These are phyloP conservation scores for Seison nebaliae DNA, from an alignment of 1,140 invertebrate species.

Conservation along the genomic window DNA sequence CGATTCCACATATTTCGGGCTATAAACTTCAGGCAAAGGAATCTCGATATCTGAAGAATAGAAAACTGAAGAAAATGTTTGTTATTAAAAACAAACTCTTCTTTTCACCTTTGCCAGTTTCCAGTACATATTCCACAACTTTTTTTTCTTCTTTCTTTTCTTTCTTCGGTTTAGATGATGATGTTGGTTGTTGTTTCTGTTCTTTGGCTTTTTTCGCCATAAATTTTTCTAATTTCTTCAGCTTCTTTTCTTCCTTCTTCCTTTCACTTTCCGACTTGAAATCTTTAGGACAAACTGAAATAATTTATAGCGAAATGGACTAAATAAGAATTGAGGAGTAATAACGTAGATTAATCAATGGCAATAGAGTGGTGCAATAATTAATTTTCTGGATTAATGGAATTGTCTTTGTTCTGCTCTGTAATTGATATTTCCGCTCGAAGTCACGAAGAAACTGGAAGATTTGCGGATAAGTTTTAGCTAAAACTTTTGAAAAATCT, in stretches of 20 bases:
- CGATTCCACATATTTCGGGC: slow-evolving; percentile 77
- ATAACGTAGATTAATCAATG: too few species aligned
- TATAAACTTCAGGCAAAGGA: slow-evolving; percentile 76
- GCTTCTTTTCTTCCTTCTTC: background rate
- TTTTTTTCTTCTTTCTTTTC: background rate
- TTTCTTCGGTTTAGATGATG: background rate
- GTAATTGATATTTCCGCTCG: too few species aligned
- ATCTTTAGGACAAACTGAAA: too few species aligned
- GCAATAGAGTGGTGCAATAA: too few species aligned
- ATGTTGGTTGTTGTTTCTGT: background rate
- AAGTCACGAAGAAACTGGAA: too few species aligned
- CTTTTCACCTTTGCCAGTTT: background rate
- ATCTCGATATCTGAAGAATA: background rate
- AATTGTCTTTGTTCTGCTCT: too few species aligned
- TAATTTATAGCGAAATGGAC: too few species aligned
- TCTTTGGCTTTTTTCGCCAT: background rate
- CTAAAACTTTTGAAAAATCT: too few species aligned
- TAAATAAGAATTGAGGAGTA: too few species aligned
- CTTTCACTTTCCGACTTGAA: background rate
- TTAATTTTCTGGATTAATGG: too few species aligned
- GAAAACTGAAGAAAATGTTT: background rate
- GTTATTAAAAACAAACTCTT: background rate
- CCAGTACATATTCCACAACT: background rate
- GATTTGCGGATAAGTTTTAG: too few species aligned
- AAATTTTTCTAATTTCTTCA: background rate